phyloP scores from a whole-genome alignment of 2,888 invertebrate genomes.

The Platynereis dumerilii region DNA sequence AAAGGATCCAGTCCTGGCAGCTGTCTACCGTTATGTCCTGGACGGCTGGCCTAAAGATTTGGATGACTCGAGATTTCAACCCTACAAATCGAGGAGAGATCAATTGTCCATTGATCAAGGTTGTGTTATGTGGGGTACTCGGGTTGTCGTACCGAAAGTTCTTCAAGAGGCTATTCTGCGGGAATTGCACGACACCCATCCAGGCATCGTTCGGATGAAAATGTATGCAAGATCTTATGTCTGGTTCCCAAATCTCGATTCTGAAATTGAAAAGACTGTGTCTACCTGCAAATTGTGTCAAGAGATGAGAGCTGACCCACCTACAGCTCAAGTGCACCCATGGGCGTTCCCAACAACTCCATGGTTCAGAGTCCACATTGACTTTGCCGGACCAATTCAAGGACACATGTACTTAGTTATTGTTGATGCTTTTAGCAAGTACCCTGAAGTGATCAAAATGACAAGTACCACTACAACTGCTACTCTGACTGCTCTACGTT shows the following conservation, averaged over 20 bases:
- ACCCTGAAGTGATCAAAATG: slow-evolving; percentile 30
- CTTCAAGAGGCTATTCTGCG: slow-evolving; percentile 25
- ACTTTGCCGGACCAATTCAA: too few relatives aligned
- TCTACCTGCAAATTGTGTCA: slow-evolving; percentile 23
- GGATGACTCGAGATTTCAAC: background rate
- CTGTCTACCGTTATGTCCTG: too few relatives aligned
- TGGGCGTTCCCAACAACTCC: slow-evolving; percentile 43
- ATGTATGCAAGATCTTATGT: slow-evolving; percentile 7
- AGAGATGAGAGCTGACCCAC: slow-evolving; percentile 25
- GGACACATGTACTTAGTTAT: too few relatives aligned
- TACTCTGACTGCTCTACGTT: too few relatives aligned
- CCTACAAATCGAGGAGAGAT: background rate
- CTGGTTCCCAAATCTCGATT: slow-evolving; percentile 22
- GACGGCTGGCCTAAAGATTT: too few relatives aligned
- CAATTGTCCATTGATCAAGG: slow-evolving; percentile 13
- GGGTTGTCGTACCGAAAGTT: slow-evolving; percentile 35
- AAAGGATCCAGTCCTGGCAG: too few relatives aligned
- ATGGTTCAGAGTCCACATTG: slow-evolving; percentile 37
- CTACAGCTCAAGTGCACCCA: slow-evolving; percentile 37
- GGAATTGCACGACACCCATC: slow-evolving; percentile 37
- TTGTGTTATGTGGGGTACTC: slow-evolving; percentile 31
- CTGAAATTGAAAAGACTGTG: slow-evolving; percentile 8
- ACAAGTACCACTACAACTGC: too few relatives aligned
- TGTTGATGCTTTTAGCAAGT: too few relatives aligned
- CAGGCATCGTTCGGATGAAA: slow-evolving; percentile 34